Evolutionary conservation across 2,113 vertebrate genomes (phyloP), one percentile per base, ranked within the genome.

Genomic region (Misgurnus anguillicaudatus): DNA sequence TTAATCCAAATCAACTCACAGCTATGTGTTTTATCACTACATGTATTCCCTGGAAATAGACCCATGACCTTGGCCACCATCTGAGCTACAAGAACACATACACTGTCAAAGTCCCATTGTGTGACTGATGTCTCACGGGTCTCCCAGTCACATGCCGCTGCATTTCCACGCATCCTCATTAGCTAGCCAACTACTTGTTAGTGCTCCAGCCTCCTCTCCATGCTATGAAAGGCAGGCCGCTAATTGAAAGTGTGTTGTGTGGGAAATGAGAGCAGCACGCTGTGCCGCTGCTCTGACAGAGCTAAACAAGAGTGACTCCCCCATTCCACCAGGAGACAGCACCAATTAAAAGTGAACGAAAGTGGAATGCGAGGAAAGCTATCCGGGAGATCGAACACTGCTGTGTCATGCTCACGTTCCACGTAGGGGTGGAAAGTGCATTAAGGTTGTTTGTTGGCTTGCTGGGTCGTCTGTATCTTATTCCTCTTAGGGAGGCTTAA

Each of bases 261-360:
- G 74, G 79, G 82, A 73, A 82, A 80, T 81, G 55, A 79, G 63
- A 75, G 74, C 53, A 47, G 85, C 69, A 61, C 55, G 36, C 45
- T 53, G 45, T 39, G 36, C 67, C 11, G 55, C 36, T 75, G 16
- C 31, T 75, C 24, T 63, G 83, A 86, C 81, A 77, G 79, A 75
- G 60, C 63, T 81, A 81, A 80, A 62, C 72, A 65, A 80, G 71
- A 79, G 77, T 60, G 47, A n/a, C 51, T 81, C 66, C 71, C 53
- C 65, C 61, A 55, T 82, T 58, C 80, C 70, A 70, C 64, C 70
- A 72, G 75, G 78, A 88, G 81, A 88, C 84, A 78, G 83, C 64
- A 65, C 65, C 86, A 89, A 88, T 87, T 86, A 87, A 85, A 86
- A 64, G 31, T 47, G 42, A 79, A 53, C 57, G 76, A 78, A 86